Evolutionary conservation across 1,140 invertebrate genomes (phyloP).

Genomic region (Microplitis mediator): DNA sequence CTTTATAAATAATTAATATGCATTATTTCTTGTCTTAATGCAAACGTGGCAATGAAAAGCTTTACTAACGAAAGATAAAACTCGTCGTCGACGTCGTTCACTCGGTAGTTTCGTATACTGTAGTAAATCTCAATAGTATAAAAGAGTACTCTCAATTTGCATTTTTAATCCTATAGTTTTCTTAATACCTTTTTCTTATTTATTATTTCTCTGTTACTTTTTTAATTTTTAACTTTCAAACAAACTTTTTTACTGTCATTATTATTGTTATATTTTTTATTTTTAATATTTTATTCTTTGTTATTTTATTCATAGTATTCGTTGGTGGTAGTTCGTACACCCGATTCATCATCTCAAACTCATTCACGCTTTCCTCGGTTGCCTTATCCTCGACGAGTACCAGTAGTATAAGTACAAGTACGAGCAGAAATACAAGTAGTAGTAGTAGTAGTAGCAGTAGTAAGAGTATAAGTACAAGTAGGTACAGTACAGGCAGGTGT

Average conservation of each 20-base stretch:
- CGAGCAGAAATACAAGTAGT: no score
- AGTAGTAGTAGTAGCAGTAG: no score
- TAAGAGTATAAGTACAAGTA: no score
- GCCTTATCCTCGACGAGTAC: background rate
- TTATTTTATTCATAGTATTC: background rate
- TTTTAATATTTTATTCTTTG: background rate
- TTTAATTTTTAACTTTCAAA: slow-evolving; percentile 25
- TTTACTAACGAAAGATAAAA: background rate
- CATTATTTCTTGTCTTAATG: no score
- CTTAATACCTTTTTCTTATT: slow-evolving; percentile 9
- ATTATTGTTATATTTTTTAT: slow-evolving; percentile 22
- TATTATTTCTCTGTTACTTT: slow-evolving; percentile 2
- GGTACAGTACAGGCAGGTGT: no score
- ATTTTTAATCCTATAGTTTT: slow-evolving; percentile 24
- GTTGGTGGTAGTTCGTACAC: background rate
- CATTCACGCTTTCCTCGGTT: slow-evolving; percentile 18
- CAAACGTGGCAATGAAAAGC: no score
- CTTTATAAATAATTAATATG: no score
- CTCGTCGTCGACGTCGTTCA: background rate
- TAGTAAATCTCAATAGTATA: slow-evolving; percentile 18
- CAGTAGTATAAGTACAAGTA: no score
- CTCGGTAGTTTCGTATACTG: background rate
- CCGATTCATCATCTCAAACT: slow-evolving; percentile 29
- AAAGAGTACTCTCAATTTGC: slow-evolving; percentile 24
- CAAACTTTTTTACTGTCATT: slow-evolving; percentile 22